A percentile compares a stretch with the other conserved stretches of the same genome.
phyloP scores from a whole-genome alignment of 1,140 invertebrate genomes.

The Euura lappo region DNA sequence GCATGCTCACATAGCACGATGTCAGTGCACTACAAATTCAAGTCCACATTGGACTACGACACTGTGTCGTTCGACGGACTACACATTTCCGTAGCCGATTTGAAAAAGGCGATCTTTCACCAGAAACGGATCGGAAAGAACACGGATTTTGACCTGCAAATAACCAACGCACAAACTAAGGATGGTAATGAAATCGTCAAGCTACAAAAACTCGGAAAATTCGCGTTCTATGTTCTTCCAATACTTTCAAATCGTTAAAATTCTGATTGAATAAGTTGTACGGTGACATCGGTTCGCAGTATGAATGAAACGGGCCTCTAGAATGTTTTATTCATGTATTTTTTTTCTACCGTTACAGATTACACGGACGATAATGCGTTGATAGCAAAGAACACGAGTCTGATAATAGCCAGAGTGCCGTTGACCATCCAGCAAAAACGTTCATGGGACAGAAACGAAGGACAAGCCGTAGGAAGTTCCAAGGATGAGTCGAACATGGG shows the following conservation, averaged over 20 bases:
- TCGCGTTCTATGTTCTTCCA: too few species aligned
- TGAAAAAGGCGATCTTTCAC: conserved; percentile 93
- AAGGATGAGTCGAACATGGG: conserved; percentile 64
- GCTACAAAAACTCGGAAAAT: too few species aligned
- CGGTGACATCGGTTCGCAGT: too few species aligned
- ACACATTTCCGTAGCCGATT: conserved; percentile 91
- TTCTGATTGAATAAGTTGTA: too few species aligned
- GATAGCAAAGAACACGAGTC: conserved; percentile 96
- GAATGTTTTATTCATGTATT: neutral
- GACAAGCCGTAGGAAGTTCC: conserved; percentile 55
- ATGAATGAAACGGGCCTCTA: too few species aligned
- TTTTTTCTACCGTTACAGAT: conserved; percentile 69
- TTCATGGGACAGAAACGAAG: conserved; percentile 69
- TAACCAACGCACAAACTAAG: conserved; percentile 97
- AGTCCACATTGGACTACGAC: conserved; percentile 92
- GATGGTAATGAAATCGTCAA: conserved; percentile 78
- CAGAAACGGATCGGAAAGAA: conserved; percentile 94
- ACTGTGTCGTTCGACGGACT: conserved; percentile 97
- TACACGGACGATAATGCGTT: conserved; percentile 89
- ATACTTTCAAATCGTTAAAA: too few species aligned
- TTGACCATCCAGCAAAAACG: conserved; percentile 78
- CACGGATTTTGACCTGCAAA: conserved; percentile 93
- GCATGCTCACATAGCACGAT: conserved; percentile 57
- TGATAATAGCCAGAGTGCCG: conserved; percentile 93
- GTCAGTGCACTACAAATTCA: conserved; percentile 99